phyloP scores from a whole-genome alignment of 2,797 vertebrate genomes.

The Pangasius krempfi region DNA sequence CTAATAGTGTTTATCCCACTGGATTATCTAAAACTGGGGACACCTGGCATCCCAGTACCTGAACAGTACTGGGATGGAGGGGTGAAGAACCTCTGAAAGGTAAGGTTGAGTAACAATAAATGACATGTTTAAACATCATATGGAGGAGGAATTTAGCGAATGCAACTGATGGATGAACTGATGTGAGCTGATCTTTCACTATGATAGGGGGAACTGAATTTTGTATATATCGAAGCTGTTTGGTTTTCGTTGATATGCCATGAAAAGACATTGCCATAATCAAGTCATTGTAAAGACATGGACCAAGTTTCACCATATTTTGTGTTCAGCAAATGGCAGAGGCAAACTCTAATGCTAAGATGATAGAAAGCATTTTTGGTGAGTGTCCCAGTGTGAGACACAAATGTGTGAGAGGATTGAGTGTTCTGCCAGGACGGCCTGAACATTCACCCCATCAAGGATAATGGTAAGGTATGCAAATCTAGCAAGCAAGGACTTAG shows the following conservation, averaged over 20 bases:
- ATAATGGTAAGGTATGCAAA: neutral
- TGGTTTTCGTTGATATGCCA: neutral
- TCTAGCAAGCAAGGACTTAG: neutral
- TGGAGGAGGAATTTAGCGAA: no score
- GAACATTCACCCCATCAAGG: neutral
- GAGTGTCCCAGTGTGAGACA: neutral
- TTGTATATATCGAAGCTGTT: neutral
- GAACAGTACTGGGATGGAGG: no score
- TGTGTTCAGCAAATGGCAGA: neutral
- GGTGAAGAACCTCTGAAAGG: no score
- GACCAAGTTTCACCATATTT: neutral
- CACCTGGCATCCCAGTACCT: neutral
- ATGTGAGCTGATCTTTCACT: neutral
- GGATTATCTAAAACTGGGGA: no score
- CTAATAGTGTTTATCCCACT: no score
- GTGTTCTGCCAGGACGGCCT: neutral
- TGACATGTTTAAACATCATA: no score
- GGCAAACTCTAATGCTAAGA: neutral
- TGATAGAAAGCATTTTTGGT: neutral
- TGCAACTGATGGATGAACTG: neutral
- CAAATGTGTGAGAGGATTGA: neutral
- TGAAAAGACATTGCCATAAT: neutral
- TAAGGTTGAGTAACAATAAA: no score
- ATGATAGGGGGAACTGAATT: neutral
- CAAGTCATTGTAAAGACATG: neutral